These are phyloP conservation scores for Pipistrellus pygmaeus DNA, from an alignment of 2,797 vertebrate genomes.

Conservation along the genomic window DNA sequence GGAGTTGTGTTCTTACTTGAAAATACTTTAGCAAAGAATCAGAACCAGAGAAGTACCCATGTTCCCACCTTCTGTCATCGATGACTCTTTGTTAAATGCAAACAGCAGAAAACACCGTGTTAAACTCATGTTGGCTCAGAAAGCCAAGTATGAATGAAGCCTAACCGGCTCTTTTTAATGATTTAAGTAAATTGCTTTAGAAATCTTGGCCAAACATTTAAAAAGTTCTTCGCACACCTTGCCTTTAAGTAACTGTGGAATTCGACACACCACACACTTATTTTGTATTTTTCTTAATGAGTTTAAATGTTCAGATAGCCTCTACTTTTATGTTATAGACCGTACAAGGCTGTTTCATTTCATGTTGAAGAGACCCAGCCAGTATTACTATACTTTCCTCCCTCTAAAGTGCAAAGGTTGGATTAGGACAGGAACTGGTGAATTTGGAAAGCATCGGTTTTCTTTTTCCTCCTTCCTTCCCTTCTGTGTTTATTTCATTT, in stretches of 20 bases:
- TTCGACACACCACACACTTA: slow-evolving; percentile 45
- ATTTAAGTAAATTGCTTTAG: slow-evolving; percentile 63
- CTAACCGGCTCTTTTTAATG: not conserved
- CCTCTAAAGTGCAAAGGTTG: slow-evolving; percentile 63
- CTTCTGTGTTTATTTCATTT: slow-evolving; percentile 88
- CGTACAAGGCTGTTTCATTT: slow-evolving; percentile 69
- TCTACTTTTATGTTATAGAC: slow-evolving; percentile 68
- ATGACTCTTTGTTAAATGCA: slow-evolving; percentile 25
- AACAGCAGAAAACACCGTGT: slow-evolving; percentile 9
- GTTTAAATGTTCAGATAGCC: slow-evolving; percentile 21
- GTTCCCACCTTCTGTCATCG: slow-evolving; percentile 70
- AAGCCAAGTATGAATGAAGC: slow-evolving; percentile 29
- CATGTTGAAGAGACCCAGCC: not conserved
- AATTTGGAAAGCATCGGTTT: slow-evolving; percentile 80
- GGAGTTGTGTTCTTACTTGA: slow-evolving; percentile 62
- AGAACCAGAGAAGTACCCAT: slow-evolving; percentile 62
- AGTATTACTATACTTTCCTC: slow-evolving; percentile 67
- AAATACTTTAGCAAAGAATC: slow-evolving; percentile 63
- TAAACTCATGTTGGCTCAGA: slow-evolving; percentile 5
- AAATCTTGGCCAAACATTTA: slow-evolving; percentile 66
- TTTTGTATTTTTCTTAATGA: slow-evolving; percentile 70
- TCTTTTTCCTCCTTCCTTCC: slow-evolving; percentile 79
- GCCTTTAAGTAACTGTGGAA: slow-evolving; percentile 52
- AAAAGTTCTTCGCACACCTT: slow-evolving; percentile 72
- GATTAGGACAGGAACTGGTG: slow-evolving; percentile 4